Percentiles rank a stretch among this genome's conserved stretches.
phyloP scores from a whole-genome alignment of 2,113 vertebrate species.

The Chamaetylas fuelleborni region DNA sequence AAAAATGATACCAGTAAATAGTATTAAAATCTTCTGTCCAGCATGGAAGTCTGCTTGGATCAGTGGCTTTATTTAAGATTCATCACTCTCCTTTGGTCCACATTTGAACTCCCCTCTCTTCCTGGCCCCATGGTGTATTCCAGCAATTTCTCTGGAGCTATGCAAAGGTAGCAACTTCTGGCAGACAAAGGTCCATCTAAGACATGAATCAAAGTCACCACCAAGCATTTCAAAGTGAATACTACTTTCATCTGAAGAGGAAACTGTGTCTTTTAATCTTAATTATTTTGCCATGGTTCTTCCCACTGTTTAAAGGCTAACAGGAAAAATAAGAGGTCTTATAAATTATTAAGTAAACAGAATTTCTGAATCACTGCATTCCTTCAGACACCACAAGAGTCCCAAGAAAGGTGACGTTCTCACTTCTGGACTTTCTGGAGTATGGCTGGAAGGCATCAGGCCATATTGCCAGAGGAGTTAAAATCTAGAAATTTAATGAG shows the following conservation, averaged over 20 bases:
- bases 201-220: neutral
- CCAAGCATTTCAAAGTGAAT: neutral
- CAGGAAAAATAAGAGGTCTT: neutral
- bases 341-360: neutral
- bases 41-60: constrained; percentile 37
- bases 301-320: neutral
- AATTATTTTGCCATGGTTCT: neutral
- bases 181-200: neutral
- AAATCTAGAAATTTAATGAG: neutral
- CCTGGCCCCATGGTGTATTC: neutral
- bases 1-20: constrained; percentile 9
- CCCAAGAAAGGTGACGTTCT: neutral
- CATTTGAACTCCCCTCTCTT: neutral
- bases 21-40: neutral
- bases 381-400: neutral
- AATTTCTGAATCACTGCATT: neutral
- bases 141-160: neutral
- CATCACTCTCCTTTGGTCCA: neutral
- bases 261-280: neutral
- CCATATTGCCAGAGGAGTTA: neutral
- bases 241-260: neutral
- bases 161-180: neutral
- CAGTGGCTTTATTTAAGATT: neutral
- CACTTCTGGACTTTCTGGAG: neutral
- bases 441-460: neutral